Evolutionary conservation across 2,113 vertebrate species (phyloP).

Genomic region (Cyanistes caeruleus): DNA sequence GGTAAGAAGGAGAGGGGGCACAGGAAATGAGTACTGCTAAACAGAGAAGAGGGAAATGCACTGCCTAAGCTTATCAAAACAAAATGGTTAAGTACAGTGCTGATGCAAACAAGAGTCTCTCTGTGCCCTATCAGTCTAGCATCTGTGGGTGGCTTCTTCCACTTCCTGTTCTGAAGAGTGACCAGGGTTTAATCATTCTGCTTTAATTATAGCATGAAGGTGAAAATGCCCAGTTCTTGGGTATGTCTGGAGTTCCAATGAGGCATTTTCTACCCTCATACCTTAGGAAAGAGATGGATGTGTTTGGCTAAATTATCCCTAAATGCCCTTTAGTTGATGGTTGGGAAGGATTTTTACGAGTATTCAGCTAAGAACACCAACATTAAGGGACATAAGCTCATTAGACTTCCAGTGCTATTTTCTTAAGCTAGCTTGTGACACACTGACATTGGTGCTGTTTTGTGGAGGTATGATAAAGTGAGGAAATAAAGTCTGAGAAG

Average conservation of each 20-base stretch:
- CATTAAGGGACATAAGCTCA: background rate
- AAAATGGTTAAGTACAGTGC: background rate
- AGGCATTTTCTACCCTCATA: background rate
- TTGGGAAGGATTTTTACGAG: background rate
- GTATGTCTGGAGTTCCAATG: background rate
- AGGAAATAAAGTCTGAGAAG: background rate
- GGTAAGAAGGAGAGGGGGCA: background rate
- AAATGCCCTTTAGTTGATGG: background rate
- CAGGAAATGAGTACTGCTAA: background rate
- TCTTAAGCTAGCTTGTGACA: background rate
- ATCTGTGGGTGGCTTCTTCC: background rate
- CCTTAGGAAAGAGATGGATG: background rate
- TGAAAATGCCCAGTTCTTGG: background rate
- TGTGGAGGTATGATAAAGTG: background rate
- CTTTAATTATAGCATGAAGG: background rate
- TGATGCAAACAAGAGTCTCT: background rate
- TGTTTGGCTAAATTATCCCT: background rate
- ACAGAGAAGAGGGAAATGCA: background rate
- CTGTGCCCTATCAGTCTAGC: background rate
- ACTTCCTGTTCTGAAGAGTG: background rate
- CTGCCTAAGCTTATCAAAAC: background rate
- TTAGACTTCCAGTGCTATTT: background rate
- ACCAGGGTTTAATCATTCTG: background rate
- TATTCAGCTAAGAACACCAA: background rate
- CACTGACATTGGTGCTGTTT: background rate